These are phyloP conservation scores for Ichneumoninae sp. DNA, from an alignment of 2,888 invertebrate genomes.

Conservation along the genomic window DNA sequence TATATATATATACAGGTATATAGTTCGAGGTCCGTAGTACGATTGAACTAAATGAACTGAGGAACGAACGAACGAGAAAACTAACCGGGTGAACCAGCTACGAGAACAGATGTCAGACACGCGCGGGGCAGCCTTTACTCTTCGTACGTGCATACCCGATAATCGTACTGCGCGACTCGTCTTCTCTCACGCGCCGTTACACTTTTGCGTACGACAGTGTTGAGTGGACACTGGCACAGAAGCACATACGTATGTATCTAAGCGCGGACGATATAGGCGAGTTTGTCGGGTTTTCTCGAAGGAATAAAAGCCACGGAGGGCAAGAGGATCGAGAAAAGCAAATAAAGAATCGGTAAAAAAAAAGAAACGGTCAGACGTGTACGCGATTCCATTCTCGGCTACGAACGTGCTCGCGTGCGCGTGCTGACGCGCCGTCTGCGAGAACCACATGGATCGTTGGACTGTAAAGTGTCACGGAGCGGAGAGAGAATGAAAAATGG, in stretches of 20 bases:
- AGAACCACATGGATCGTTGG: conserved; percentile 7
- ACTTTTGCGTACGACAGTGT: background rate
- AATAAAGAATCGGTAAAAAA: conserved; percentile 9
- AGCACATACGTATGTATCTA: background rate
- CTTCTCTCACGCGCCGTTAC: conserved; percentile 11
- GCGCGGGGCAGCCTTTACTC: conserved; percentile 31
- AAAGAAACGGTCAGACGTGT: conserved; percentile 13
- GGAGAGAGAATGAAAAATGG: conserved; percentile 10
- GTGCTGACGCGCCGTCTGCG: background rate
- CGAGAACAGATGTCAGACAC: conserved; percentile 66
- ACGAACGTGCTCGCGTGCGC: conserved; percentile 37
- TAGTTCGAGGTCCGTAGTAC: conserved; percentile 15
- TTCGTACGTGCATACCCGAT: conserved; percentile 56
- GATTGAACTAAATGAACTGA: conserved; percentile 44
- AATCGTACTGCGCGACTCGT: conserved; percentile 45
- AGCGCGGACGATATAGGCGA: background rate
- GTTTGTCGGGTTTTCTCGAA: conserved; percentile 12
- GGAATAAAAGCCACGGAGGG: conserved; percentile 9
- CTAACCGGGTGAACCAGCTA: conserved; percentile 65
- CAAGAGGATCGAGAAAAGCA: conserved; percentile 9
- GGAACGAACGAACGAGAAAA: conserved; percentile 35
- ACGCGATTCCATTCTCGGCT: conserved; percentile 50
- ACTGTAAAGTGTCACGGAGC: conserved; percentile 13
- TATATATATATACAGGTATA: conserved; percentile 8
- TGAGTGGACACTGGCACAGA: background rate